These are phyloP conservation scores for Morus bassanus DNA, from an alignment of 2,797 vertebrate species.

Conservation along the genomic window DNA sequence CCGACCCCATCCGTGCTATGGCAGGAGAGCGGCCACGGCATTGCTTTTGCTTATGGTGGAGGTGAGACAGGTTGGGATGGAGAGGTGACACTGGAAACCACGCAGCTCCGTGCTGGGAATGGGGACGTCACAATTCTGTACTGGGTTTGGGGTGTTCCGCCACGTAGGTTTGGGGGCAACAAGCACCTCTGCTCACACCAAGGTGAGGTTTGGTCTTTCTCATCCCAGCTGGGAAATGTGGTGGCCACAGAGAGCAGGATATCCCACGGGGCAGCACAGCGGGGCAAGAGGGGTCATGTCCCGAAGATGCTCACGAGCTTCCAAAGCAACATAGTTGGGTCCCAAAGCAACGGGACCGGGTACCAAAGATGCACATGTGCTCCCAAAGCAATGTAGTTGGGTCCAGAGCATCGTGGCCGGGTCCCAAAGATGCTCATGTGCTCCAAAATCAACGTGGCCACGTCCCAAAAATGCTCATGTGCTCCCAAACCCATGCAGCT, in stretches of 20 bases:
- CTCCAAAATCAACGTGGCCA: background rate
- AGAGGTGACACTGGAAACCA: background rate
- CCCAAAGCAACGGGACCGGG: background rate
- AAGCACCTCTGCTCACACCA: background rate
- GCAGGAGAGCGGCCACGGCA: fast-evolving
- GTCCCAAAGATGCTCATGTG: background rate
- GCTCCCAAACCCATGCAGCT: fast-evolving
- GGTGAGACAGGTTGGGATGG: background rate
- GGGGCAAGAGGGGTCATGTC: fast-evolving
- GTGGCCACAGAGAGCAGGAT: background rate
- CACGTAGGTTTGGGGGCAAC: background rate
- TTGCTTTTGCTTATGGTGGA: background rate
- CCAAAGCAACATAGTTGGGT: background rate
- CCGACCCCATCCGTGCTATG: fast-evolving
- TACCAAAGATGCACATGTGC: background rate
- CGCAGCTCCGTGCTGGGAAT: background rate
- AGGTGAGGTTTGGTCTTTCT: background rate
- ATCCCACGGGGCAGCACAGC: fast-evolving
- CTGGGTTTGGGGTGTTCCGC: background rate
- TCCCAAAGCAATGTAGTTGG: too few relatives aligned
- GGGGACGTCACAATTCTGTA: fast-evolving
- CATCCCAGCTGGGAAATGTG: background rate
- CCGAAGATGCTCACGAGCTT: fast-evolving
- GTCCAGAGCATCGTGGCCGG: too few relatives aligned
- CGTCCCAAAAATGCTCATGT: background rate